Evolutionary conservation across 30 jellyfish, hydroid and myxozoan genomes (phyloP).

Genomic region (Phacellophora camtschatica): DNA sequence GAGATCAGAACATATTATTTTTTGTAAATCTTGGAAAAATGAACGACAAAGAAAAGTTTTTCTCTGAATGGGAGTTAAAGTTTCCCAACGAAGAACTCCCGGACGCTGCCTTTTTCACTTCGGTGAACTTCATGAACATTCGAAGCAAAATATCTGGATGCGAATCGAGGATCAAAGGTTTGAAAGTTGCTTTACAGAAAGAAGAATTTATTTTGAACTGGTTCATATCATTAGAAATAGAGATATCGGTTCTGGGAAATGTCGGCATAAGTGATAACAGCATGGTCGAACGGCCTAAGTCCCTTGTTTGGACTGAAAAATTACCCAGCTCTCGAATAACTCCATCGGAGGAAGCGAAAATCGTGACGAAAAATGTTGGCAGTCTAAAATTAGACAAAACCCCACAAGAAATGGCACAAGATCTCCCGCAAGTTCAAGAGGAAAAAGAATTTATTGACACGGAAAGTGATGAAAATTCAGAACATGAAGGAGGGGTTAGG

Average conservation of each 20-base stretch:
- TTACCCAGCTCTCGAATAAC: not conserved
- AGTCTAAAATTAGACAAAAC: not conserved
- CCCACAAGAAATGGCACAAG: not conserved
- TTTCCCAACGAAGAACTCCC: slow-evolving; percentile 83
- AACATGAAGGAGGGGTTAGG: not conserved
- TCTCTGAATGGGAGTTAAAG: slow-evolving; percentile 67
- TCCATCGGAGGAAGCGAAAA: not conserved
- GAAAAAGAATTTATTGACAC: not conserved
- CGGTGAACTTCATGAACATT: slow-evolving; percentile 47
- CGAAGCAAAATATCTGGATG: slow-evolving; percentile 55
- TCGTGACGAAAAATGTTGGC: not conserved
- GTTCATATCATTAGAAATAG: slow-evolving; percentile 51
- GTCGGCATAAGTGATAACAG: slow-evolving; percentile 29
- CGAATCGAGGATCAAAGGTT: slow-evolving; percentile 36
- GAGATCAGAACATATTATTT: not conserved
- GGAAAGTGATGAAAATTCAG: not conserved
- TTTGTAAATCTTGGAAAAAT: not conserved
- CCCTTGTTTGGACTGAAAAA: slow-evolving; percentile 21
- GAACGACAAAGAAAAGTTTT: slow-evolving; percentile 73
- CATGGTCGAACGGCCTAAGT: slow-evolving; percentile 23
- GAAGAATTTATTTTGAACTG: slow-evolving; percentile 66
- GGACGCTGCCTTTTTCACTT: slow-evolving; percentile 52
- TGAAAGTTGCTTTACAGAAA: slow-evolving; percentile 48
- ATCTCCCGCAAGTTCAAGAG: not conserved
- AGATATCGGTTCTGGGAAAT: slow-evolving; percentile 62